Percentiles rank a stretch among this genome's conserved stretches.
Evolutionary conservation across 2,888 invertebrate genomes (phyloP).

Genomic region (Agrotis exclamationis): DNA sequence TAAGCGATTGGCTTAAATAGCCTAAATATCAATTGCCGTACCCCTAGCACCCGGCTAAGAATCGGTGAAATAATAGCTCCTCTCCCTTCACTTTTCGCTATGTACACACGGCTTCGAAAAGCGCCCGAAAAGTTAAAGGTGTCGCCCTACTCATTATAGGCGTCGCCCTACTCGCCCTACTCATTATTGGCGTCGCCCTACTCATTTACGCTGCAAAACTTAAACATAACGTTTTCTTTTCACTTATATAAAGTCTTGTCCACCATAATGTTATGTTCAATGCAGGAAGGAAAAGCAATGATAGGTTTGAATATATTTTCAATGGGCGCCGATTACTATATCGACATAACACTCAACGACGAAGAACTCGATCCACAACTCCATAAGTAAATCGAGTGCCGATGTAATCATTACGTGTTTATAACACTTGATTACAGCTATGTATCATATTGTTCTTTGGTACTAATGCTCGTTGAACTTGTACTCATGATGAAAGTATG

Average conservation of each 20-base stretch:
- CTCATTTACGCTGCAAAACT: neutral
- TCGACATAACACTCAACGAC: slow-evolving; percentile 43
- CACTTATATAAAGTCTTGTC: neutral
- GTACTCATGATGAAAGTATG: slow-evolving; percentile 23
- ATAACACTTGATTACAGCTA: slow-evolving; percentile 52
- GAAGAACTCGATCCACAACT: slow-evolving; percentile 29
- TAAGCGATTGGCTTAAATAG: too few species aligned
- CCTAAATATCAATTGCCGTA: too few species aligned
- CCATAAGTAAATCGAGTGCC: slow-evolving; percentile 38
- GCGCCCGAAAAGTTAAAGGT: too few species aligned
- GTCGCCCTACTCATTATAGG: too few species aligned
- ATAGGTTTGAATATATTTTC: slow-evolving; percentile 17
- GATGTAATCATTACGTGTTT: slow-evolving; percentile 55
- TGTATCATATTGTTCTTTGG: slow-evolving; percentile 42
- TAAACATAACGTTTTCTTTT: neutral
- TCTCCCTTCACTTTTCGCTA: too few species aligned
- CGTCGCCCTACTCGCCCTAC: too few species aligned
- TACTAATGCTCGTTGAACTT: slow-evolving; percentile 36
- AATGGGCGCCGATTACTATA: slow-evolving; percentile 31
- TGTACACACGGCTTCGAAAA: too few species aligned
- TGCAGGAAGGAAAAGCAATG: slow-evolving; percentile 38
- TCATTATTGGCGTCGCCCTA: too few species aligned
- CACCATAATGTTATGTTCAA: slow-evolving; percentile 12
- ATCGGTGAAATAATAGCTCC: too few species aligned
- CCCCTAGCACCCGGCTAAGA: too few species aligned